These are phyloP conservation scores for Drosophila varians DNA, from an alignment of 1,140 invertebrate species.

Conservation along the genomic window DNA sequence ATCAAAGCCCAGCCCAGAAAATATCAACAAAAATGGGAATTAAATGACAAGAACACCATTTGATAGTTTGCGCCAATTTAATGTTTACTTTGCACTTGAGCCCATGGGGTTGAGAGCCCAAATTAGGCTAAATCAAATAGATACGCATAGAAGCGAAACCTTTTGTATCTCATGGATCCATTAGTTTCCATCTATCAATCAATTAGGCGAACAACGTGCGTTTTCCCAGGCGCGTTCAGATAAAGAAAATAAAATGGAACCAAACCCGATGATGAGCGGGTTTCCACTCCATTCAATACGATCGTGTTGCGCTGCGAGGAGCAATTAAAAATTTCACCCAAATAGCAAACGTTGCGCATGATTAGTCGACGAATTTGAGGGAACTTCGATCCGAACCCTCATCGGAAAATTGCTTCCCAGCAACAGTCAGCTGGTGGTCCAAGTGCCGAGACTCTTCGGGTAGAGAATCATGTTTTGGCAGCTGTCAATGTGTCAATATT, in stretches of 20 bases:
- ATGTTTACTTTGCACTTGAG: constrained; percentile 77
- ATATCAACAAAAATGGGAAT: constrained; percentile 5
- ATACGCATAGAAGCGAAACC: constrained; percentile 41
- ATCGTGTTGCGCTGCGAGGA: constrained; percentile 43
- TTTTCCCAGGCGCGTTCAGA: constrained; percentile 73
- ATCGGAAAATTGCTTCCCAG: constrained; percentile 24
- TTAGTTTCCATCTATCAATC: constrained; percentile 53
- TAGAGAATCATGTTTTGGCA: constrained; percentile 65
- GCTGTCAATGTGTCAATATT: constrained; percentile 82
- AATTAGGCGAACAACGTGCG: constrained; percentile 68
- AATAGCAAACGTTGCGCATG: constrained; percentile 76
- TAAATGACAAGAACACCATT: constrained; percentile 41
- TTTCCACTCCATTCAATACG: constrained; percentile 15
- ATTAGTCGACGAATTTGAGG: constrained; percentile 65
- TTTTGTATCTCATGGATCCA: constrained; percentile 49
- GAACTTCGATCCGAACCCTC: constrained; percentile 55
- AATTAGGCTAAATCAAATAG: constrained; percentile 64
- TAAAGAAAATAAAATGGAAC: constrained; percentile 40
- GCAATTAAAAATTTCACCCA: constrained; percentile 76
- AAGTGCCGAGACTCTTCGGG: constrained; percentile 8
- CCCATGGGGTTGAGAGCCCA: constrained; percentile 34
- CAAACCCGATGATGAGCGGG: constrained; percentile 58
- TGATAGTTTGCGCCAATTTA: constrained; percentile 81
- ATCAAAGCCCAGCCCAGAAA: constrained; percentile 45
- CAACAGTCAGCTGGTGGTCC: background rate